Base-by-base conservation (phyloP, 2,797 vertebrate species). In the Thalassophryne amazonica region DNA sequence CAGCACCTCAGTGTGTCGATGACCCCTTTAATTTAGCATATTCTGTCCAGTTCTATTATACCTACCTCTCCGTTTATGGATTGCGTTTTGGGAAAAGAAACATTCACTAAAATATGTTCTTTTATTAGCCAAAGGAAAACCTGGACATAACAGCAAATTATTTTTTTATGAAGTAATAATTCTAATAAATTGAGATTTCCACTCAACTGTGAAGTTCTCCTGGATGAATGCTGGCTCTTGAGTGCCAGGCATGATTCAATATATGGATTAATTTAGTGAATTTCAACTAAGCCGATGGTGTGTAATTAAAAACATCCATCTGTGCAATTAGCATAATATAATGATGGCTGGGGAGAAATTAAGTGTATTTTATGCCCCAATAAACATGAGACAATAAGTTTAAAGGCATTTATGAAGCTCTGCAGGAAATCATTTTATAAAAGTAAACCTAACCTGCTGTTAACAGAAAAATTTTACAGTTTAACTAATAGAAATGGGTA, bases 291-390 rank as follows among this genome's bases (percentile, higher is more conserved):
- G 50, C 71, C 68, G 65, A 68, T 71, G 69, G 71, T 80, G 76
- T 83, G 60, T 80, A 80, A 87, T 87, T 84, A 81, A 85, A 80
- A 80, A 78, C 66, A 84, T 75, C 53, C 49, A 37, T 67, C 58
- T 62, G 52, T 51, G 53, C 48, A 77, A 85, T 89, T 82, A 84
- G 53, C 78, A 85, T 84, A 86, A 80, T 74, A 75, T 73, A 87
- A 86, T 81, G 70, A 87, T 81, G 64, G 54, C 77, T 76, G 58
- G 43, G 59, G 74, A 74, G 72, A 74, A 84, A 76, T 76, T 46
- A 68, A 75, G 80, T 60, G 52, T 62, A 59, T 78, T 80, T 79
- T 52, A 67, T 59, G 75, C 74, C 56, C 62, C 66, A 77, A 20
- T 69, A 64, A 78, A 46, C 62, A 60, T 20, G 46, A 76, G 57